These are phyloP conservation scores for Drosophila prostipennis DNA, from an alignment of 2,888 invertebrate species.

Conservation along the genomic window DNA sequence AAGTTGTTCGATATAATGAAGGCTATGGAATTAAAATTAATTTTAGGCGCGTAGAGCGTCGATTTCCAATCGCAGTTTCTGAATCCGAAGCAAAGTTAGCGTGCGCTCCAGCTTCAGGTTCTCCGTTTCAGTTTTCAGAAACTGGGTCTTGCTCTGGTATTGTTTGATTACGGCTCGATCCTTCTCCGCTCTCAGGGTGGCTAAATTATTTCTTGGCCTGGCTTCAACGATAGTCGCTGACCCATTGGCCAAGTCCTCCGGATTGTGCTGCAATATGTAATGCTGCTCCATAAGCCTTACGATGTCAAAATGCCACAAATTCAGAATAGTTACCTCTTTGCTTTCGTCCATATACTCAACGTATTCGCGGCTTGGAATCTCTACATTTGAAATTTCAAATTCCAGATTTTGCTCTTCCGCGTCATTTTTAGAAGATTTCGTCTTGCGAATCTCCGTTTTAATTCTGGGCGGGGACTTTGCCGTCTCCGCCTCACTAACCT, in stretches of 20 bases:
- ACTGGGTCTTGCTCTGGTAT: slow-evolving; percentile 37
- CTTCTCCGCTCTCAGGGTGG: slow-evolving; percentile 37
- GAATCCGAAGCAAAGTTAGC: slow-evolving; percentile 21
- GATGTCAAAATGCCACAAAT: too few species aligned
- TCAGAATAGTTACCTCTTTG: slow-evolving; percentile 20
- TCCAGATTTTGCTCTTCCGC: slow-evolving; percentile 14
- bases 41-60: slow-evolving; percentile 23
- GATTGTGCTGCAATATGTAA: slow-evolving; percentile 24
- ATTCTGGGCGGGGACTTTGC: not conserved
- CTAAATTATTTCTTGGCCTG: slow-evolving; percentile 21
- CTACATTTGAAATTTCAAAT: slow-evolving; percentile 9
- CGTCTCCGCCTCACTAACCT: not conserved
- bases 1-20: not conserved
- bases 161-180: slow-evolving; percentile 36
- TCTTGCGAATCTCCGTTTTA: slow-evolving; percentile 3
- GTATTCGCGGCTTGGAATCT: not conserved
- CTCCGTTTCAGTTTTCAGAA: slow-evolving; percentile 39
- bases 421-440: not conserved
- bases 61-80: slow-evolving; percentile 38
- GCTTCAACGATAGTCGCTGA: slow-evolving; percentile 1
- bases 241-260: slow-evolving; percentile 13
- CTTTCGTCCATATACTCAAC: slow-evolving; percentile 16
- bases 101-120: slow-evolving; percentile 39
- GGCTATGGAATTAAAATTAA: not conserved
- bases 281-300: slow-evolving; percentile 4